A percentile compares a stretch with the other conserved stretches of the same genome.
Evolutionary conservation across 1,140 invertebrate genomes (phyloP).

Genomic region (Yoshiicerus persimilis): DNA sequence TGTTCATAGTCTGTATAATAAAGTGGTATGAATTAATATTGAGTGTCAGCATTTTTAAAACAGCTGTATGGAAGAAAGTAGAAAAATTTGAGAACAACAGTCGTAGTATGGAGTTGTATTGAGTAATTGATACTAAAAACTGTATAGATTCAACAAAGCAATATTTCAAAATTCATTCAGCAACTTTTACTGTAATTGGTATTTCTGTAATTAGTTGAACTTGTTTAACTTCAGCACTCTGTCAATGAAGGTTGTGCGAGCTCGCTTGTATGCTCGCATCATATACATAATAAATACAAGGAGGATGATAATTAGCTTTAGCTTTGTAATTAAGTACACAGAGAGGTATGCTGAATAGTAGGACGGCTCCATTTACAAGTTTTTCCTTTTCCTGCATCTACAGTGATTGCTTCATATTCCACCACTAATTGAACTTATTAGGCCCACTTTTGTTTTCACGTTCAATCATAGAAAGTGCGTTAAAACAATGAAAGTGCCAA

Average conservation of each 20-base stretch:
- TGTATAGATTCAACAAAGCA: neutral
- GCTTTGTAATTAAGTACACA: neutral
- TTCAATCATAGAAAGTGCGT: neutral
- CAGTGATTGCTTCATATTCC: neutral
- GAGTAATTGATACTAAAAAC: too few relatives aligned
- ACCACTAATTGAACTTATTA: neutral
- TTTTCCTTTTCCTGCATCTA: neutral
- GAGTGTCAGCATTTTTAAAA: too few relatives aligned
- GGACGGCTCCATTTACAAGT: neutral
- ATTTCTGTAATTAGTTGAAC: neutral
- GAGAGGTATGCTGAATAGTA: neutral
- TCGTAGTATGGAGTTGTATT: too few relatives aligned
- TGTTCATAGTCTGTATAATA: too few relatives aligned
- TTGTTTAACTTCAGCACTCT: neutral
- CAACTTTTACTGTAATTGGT: too few relatives aligned
- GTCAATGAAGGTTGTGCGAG: neutral
- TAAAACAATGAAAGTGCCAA: neutral
- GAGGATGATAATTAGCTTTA: neutral
- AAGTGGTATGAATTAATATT: too few relatives aligned
- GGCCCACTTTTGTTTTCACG: neutral
- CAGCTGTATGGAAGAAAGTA: too few relatives aligned
- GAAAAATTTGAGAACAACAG: too few relatives aligned
- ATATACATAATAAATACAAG: neutral
- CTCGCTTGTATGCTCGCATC: neutral
- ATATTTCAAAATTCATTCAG: neutral